Conservation (phyloP, 2,113 vertebrate genomes). For the Tapirus terrestris region DNA sequence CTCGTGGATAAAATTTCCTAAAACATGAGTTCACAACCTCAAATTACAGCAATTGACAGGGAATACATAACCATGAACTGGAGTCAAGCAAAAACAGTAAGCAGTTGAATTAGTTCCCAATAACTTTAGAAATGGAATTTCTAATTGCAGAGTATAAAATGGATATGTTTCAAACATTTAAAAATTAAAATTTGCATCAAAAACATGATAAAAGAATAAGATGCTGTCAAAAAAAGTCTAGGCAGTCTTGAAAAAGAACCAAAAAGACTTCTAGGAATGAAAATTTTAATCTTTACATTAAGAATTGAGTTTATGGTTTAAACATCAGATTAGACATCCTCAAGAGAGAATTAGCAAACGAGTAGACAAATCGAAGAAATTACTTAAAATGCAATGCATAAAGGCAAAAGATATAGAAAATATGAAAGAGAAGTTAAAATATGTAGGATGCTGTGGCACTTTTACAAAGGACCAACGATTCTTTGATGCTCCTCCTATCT, state of each 20-base stretch:
- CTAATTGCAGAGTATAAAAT: not conserved
- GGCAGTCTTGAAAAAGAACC: not conserved
- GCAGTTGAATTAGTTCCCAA: not conserved
- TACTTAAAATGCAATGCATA: not conserved
- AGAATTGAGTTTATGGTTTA: not conserved
- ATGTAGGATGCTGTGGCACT: not conserved
- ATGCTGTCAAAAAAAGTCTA: not conserved
- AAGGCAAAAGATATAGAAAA: not conserved
- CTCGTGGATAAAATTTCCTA: not conserved
- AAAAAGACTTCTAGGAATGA: not conserved
- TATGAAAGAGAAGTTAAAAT: not conserved
- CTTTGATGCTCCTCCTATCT: not conserved
- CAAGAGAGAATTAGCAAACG: not conserved
- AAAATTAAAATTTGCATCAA: not conserved
- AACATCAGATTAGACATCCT: not conserved
- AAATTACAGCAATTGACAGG: not conserved
- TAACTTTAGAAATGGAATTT: constrained; percentile 7
- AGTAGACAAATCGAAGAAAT: not conserved
- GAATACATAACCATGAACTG: not conserved
- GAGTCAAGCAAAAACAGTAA: not conserved
- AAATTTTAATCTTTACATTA: constrained; percentile 31
- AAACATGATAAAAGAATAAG: constrained; percentile 9
- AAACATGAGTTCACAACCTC: not conserved
- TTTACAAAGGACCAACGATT: not conserved
- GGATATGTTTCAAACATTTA: not conserved